phyloP scores from a whole-genome alignment of 2,797 vertebrate species.

The Cirrhinus molitorella region DNA sequence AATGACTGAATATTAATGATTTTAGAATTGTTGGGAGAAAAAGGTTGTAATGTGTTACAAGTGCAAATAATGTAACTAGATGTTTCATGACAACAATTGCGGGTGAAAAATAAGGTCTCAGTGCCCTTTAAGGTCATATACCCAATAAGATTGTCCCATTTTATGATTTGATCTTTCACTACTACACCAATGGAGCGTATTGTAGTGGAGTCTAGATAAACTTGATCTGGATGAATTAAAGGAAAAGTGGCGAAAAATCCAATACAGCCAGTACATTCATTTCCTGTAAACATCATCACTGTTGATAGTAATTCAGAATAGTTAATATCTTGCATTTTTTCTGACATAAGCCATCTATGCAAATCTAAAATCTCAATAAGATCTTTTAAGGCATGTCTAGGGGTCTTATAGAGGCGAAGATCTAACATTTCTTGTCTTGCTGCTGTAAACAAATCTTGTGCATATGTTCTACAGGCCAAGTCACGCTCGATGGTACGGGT shows the following conservation, averaged over 20 bases:
- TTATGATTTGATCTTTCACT: not conserved
- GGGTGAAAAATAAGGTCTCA: too few relatives aligned
- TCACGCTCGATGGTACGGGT: too few relatives aligned
- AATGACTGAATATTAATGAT: too few relatives aligned
- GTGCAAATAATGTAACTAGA: too few relatives aligned
- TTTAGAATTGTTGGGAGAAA: too few relatives aligned
- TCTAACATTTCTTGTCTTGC: conserved; percentile 36
- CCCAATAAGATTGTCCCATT: not conserved
- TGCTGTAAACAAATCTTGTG: not conserved
- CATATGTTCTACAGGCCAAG: too few relatives aligned
- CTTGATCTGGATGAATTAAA: conserved; percentile 20
- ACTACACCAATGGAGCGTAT: not conserved
- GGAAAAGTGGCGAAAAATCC: not conserved
- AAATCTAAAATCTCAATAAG: conserved; percentile 21
- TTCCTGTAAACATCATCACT: conserved; percentile 8
- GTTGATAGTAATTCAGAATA: not conserved
- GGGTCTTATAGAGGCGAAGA: conserved; percentile 8
- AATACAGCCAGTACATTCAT: conserved; percentile 17
- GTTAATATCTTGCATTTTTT: conserved; percentile 20
- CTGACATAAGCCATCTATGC: conserved; percentile 31
- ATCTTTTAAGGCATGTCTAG: conserved; percentile 9
- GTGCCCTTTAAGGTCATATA: too few relatives aligned
- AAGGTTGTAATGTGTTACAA: too few relatives aligned
- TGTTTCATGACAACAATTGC: too few relatives aligned
- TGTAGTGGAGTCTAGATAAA: not conserved